Base-by-base conservation (phyloP, 2,113 vertebrate species). In the Crotalus viridis region DNA sequence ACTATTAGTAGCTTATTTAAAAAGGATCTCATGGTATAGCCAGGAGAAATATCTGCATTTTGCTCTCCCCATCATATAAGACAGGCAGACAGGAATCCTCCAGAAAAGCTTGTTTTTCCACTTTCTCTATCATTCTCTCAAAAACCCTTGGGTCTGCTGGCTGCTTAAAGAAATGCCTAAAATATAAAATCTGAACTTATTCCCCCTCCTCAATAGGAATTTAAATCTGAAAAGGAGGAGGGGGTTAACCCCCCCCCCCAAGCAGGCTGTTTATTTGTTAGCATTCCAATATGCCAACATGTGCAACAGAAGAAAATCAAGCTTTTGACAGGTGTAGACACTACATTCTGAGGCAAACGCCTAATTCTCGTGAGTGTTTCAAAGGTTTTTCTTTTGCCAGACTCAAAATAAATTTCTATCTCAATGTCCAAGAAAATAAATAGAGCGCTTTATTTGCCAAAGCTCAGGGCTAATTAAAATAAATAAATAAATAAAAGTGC, bases 311-410 rank as follows among this genome's bases (percentile, higher is more conserved):
- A 93, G 93, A 85, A 91, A 95, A 94, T 93, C 81, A 94, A 61
- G 93, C 88, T 97, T 96, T 93, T 97, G 95, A 96, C 94, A 96
- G 95, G 94, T 95, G 93, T 92, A 95, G 88, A 94, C 95, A 92
- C 91, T 95, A 88, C 92, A 88, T 90, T 96, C 95, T 93, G 94
- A 96, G 94, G 94, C 89, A 95, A 93, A 96, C 94, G 39, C 93
- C 87, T 92, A 81, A 43, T 89, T 96, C 94, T 88, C 61, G 43
- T 88, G 87, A 87, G 92, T 94, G 88, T 93, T 95, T 95, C 0
- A 92, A 93, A 95, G 96, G 10, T 56, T 95, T 94, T 96, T 55
- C 21, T 95, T 91, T 96, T 95, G 91, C 94, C 93, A 96, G 93
- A 93, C 33, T 90, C 81, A 95, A 95, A 97, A 95, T 89, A 96